These are phyloP conservation scores for Oedothorax gibbosus DNA, from an alignment of 1,140 invertebrate species.

Conservation along the genomic window DNA sequence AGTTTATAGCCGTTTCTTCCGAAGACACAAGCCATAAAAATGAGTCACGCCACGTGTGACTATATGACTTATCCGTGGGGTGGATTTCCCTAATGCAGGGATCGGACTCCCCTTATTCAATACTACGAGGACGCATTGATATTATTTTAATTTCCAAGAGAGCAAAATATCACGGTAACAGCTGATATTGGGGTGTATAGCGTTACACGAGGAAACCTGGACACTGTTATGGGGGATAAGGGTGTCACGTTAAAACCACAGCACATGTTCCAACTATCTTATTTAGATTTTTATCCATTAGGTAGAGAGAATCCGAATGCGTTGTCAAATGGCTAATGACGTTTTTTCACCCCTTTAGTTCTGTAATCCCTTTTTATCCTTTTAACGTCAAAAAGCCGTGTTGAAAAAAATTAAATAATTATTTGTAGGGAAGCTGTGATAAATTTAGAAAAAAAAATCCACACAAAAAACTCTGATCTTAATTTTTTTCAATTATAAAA, in stretches of 20 bases:
- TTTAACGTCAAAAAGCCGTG: no score
- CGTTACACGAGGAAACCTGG: no score
- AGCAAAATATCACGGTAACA: constrained; percentile 19
- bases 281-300: constrained; percentile 7
- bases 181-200: neutral
- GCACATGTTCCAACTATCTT: neutral
- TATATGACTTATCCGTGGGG: neutral
- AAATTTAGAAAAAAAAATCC: no score
- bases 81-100: neutral
- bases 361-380: no score
- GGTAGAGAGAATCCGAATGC: no score
- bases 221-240: neutral
- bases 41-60: constrained; percentile 47
- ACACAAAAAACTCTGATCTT: no score
- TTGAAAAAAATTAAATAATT: no score
- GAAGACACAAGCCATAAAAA: constrained; percentile 31
- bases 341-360: no score
- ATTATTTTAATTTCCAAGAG: constrained; percentile 45
- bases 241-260: neutral
- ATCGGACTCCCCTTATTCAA: neutral
- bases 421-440: no score
- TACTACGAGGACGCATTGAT: constrained; percentile 1
- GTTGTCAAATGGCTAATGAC: no score
- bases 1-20: constrained; percentile 36
- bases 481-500: no score